Evolutionary conservation across 1,140 invertebrate species (phyloP).

Genomic region (Latrodectus geometricus): DNA sequence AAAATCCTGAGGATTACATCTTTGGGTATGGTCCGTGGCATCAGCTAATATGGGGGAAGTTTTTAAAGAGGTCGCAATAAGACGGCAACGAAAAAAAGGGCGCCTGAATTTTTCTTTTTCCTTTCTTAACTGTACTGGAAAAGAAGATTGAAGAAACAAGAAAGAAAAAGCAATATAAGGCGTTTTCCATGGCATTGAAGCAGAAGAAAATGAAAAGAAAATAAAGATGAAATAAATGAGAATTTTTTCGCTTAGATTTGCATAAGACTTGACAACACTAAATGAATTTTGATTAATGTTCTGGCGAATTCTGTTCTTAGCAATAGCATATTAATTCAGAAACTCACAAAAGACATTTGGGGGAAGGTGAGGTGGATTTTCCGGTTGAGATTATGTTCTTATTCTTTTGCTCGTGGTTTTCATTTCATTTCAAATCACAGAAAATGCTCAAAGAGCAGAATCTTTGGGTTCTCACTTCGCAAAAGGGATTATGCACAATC

Average conservation of each 20-base stretch:
- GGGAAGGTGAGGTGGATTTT: too few relatives aligned
- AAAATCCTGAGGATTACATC: conserved; percentile 6
- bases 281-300: conserved; percentile 1
- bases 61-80: conserved; percentile 29
- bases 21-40: neutral
- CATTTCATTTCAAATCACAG: too few relatives aligned
- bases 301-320: neutral
- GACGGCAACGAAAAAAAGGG: neutral
- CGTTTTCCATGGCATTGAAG: neutral
- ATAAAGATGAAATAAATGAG: neutral
- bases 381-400: too few relatives aligned
- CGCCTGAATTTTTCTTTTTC: too few relatives aligned
- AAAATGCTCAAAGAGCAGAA: too few relatives aligned
- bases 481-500: too few relatives aligned
- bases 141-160: neutral
- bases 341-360: too few relatives aligned
- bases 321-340: too few relatives aligned
- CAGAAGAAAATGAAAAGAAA: neutral
- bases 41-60: conserved; percentile 33
- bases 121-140: too few relatives aligned
- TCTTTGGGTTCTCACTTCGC: too few relatives aligned
- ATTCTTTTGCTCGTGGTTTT: too few relatives aligned
- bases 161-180: conserved; percentile 4
- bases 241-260: conserved; percentile 27
- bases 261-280: neutral